A percentile compares a stretch with the other conserved stretches of the same genome.
Evolutionary conservation across 2,888 invertebrate genomes (phyloP).

Genomic region (Agriopis aurantiaria): DNA sequence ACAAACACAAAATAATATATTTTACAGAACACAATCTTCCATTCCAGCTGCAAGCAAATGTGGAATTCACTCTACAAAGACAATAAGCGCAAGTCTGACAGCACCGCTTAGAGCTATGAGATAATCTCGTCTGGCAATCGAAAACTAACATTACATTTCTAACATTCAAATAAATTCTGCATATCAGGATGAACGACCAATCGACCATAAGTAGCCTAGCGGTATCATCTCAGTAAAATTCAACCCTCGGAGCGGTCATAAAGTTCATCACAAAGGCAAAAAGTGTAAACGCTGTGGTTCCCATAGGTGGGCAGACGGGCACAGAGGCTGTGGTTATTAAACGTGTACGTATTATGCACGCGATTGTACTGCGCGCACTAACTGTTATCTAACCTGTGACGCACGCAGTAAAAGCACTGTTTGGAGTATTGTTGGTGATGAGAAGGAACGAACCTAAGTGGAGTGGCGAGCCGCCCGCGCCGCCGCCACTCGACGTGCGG

Average conservation of each 20-base stretch:
- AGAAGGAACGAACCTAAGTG: not conserved
- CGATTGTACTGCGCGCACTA: not conserved
- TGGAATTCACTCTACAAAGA: no score
- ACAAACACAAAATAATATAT: no score
- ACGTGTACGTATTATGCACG: constrained; percentile 4
- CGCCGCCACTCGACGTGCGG: not conserved
- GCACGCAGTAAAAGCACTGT: constrained; percentile 7
- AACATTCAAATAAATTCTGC: no score
- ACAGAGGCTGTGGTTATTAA: not conserved
- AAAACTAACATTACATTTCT: no score
- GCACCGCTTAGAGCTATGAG: no score
- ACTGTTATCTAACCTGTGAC: not conserved
- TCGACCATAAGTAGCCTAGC: not conserved
- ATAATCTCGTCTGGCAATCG: no score
- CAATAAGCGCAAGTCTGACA: no score
- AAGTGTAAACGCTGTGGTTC: not conserved
- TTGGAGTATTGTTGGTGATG: not conserved
- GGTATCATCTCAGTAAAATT: not conserved
- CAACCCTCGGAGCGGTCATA: not conserved
- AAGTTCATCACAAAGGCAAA: not conserved
- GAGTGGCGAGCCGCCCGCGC: not conserved
- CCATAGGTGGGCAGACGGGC: not conserved
- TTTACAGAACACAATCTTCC: no score
- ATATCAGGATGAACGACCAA: no score
- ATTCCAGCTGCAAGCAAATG: no score